Conservation (phyloP, 2,797 vertebrate species). For the Mus caroli region DNA sequence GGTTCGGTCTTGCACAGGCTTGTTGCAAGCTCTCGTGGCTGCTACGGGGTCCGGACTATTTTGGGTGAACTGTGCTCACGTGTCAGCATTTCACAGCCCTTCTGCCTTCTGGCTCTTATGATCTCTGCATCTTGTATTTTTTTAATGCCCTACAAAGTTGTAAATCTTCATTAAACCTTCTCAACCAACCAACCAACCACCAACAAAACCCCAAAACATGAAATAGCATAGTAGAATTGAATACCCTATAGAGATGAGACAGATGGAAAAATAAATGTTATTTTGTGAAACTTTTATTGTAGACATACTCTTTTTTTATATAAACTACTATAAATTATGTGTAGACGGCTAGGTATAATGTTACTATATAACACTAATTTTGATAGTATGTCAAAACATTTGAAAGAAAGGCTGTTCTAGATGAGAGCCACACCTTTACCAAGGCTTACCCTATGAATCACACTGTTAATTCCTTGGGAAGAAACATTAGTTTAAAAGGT, state of each 20-base stretch:
- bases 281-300: not conserved
- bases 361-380: not conserved
- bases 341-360: no score
- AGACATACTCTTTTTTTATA: not conserved
- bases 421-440: not conserved
- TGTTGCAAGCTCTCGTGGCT: no score
- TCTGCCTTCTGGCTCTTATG: no score
- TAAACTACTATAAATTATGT: not conserved
- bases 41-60: no score
- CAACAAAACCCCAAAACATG: not conserved
- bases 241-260: not conserved
- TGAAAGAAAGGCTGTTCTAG: slow-evolving; percentile 4
- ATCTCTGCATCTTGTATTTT: no score
- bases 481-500: slow-evolving; percentile 5
- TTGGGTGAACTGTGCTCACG: no score
- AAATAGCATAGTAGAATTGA: not conserved
- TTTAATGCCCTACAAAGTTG: no score
- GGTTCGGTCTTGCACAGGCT: no score
- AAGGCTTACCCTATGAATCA: not conserved
- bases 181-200: not conserved
- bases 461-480: slow-evolving; percentile 1
- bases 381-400: not conserved
- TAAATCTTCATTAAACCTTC: no score
- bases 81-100: no score
- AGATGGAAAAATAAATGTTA: not conserved